Evolutionary conservation across 2,888 invertebrate species (phyloP).

Genomic region (Icerya purchasi): DNA sequence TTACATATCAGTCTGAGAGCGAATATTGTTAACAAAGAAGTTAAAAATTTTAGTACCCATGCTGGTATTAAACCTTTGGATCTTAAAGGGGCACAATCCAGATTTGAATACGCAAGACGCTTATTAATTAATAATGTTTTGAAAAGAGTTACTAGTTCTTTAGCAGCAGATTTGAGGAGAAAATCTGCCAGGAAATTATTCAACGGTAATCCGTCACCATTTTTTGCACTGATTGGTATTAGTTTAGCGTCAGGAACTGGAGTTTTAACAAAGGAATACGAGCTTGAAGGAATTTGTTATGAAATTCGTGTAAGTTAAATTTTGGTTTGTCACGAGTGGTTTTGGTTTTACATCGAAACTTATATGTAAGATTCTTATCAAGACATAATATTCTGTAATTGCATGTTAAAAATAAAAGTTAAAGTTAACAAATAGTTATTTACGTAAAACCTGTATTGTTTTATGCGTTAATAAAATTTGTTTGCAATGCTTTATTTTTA

Average conservation of each 20-base stretch:
- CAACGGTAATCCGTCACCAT: slow-evolving; percentile 46
- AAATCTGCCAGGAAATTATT: slow-evolving; percentile 39
- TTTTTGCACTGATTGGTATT: slow-evolving; percentile 50
- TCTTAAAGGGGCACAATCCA: slow-evolving; percentile 18
- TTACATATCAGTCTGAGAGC: neutral
- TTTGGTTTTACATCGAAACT: neutral
- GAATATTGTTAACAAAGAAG: slow-evolving; percentile 5
- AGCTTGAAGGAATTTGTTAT: slow-evolving; percentile 53
- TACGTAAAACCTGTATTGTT: too few relatives aligned
- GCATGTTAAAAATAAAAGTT: too few relatives aligned
- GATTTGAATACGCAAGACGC: slow-evolving; percentile 32
- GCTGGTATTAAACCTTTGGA: slow-evolving; percentile 1
- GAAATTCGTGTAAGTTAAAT: slow-evolving; percentile 40
- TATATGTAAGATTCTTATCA: too few relatives aligned
- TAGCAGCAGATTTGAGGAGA: slow-evolving; percentile 38
- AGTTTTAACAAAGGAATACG: slow-evolving; percentile 50
- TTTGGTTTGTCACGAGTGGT: too few relatives aligned
- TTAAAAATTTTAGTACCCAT: neutral
- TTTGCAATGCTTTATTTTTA: too few relatives aligned
- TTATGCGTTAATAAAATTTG: too few relatives aligned
- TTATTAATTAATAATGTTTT: slow-evolving; percentile 47
- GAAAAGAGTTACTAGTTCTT: slow-evolving; percentile 41
- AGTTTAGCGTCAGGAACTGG: slow-evolving; percentile 50
- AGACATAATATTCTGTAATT: too few relatives aligned
- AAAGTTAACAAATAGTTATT: too few relatives aligned